A percentile compares a stretch with the other conserved stretches of the same genome.
These are phyloP conservation scores for Parazoanthus atlanticus DNA, from an alignment of 92 coral and sea anemone species.

Conservation along the genomic window DNA sequence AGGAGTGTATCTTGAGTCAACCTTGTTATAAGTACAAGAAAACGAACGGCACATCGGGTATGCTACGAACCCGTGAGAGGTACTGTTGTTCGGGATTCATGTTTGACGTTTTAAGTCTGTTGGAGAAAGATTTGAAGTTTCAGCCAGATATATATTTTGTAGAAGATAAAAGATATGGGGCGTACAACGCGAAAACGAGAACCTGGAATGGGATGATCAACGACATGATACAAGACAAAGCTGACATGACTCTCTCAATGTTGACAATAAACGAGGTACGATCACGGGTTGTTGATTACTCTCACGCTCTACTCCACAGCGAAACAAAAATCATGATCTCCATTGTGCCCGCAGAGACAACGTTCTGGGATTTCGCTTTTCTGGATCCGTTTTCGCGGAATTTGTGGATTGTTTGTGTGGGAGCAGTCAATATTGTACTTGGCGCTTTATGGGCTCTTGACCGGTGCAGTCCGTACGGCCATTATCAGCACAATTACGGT, in stretches of 20 bases:
- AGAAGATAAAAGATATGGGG: constrained; percentile 75
- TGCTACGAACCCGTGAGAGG: constrained; percentile 33
- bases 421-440: constrained; percentile 42
- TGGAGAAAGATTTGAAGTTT: constrained; percentile 61
- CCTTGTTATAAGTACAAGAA: constrained; percentile 51
- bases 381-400: constrained; percentile 60
- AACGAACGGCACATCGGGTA: constrained; percentile 21
- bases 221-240: constrained; percentile 72
- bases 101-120: constrained; percentile 65
- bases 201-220: constrained; percentile 86
- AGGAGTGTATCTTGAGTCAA: constrained; percentile 62
- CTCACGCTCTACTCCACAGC: constrained; percentile 76
- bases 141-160: constrained; percentile 74
- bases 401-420: constrained; percentile 65
- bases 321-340: constrained; percentile 72
- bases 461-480: constrained; percentile 61
- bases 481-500: constrained; percentile 35
- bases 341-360: constrained; percentile 13
- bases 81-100: constrained; percentile 84
- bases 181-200: constrained; percentile 58
- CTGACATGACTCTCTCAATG: constrained; percentile 75
- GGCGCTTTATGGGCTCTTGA: constrained; percentile 66
- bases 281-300: constrained; percentile 72
- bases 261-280: constrained; percentile 72
- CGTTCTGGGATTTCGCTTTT: constrained; percentile 57